Conservation (phyloP, 2,113 vertebrate species). For the Gavia stellata region DNA sequence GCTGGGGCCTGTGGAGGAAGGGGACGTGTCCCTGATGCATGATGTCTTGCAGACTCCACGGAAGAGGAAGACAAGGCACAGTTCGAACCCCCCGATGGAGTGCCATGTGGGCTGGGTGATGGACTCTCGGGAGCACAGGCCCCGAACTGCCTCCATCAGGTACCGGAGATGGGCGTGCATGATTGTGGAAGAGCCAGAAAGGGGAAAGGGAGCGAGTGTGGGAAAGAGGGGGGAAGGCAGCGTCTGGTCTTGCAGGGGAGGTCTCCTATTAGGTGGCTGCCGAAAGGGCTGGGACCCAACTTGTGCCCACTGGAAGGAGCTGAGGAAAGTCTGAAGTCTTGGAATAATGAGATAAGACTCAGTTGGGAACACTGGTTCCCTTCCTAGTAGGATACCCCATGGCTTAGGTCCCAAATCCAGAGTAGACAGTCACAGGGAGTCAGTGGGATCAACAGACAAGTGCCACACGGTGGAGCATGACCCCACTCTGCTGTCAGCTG, state of each 20-base stretch:
- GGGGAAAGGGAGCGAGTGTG: not conserved
- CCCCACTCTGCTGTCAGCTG: not conserved
- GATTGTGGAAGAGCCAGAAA: not conserved
- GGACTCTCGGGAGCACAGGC: constrained; percentile 96
- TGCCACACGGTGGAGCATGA: fast-evolving
- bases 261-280: not conserved
- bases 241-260: not conserved
- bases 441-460: not conserved
- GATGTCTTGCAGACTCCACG: constrained; percentile 83
- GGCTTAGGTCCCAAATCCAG: not conserved
- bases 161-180: not conserved
- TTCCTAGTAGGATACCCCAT: not conserved
- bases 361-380: not conserved
- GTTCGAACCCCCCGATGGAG: constrained; percentile 96
- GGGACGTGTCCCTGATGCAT: fast-evolving
- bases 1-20: not conserved
- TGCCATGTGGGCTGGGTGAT: constrained; percentile 99
- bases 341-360: not conserved
- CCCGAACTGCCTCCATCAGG: constrained; percentile 95
- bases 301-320: not conserved
- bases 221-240: not conserved
- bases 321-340: not conserved
- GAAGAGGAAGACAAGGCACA: constrained; percentile 97
- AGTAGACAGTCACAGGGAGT: not conserved
- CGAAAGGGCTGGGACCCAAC: not conserved